Conservation (phyloP, 2,113 vertebrate species). For the Leptobrachium leishanense region DNA sequence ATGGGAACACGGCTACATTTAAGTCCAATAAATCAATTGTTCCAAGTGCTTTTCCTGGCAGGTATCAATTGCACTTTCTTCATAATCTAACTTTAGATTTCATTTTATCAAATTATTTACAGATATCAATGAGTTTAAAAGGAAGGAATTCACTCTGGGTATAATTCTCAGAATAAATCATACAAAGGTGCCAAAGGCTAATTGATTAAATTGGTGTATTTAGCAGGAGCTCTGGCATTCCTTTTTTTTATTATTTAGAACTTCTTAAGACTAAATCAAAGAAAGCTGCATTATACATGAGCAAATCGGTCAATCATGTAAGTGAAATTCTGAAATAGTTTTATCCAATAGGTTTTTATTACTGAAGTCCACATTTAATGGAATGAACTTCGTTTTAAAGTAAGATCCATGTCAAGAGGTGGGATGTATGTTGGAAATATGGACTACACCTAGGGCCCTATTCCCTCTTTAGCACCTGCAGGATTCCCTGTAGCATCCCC, state of each 20-base stretch:
- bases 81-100: conserved; percentile 17
- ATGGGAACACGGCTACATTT: conserved; percentile 30
- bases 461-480: too few species aligned
- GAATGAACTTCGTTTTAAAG: too few species aligned
- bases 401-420: too few species aligned
- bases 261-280: background rate
- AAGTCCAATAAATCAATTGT: conserved; percentile 44
- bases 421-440: too few species aligned
- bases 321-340: too few species aligned
- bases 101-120: conserved; percentile 35
- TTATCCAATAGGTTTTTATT: too few species aligned
- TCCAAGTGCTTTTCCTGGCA: conserved; percentile 42
- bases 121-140: conserved; percentile 33
- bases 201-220: conserved; percentile 17
- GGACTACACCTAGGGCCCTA: too few species aligned
- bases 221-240: conserved; percentile 3
- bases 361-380: too few species aligned
- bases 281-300: background rate
- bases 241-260: background rate
- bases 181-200: conserved; percentile 19
- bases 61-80: conserved; percentile 39
- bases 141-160: conserved; percentile 5
- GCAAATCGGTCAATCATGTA: too few species aligned
- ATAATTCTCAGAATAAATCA: conserved; percentile 19
- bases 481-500: too few species aligned